Evolutionary conservation across 2,888 invertebrate genomes (phyloP).

Genomic region (Lordiphosa andalusiaca): DNA sequence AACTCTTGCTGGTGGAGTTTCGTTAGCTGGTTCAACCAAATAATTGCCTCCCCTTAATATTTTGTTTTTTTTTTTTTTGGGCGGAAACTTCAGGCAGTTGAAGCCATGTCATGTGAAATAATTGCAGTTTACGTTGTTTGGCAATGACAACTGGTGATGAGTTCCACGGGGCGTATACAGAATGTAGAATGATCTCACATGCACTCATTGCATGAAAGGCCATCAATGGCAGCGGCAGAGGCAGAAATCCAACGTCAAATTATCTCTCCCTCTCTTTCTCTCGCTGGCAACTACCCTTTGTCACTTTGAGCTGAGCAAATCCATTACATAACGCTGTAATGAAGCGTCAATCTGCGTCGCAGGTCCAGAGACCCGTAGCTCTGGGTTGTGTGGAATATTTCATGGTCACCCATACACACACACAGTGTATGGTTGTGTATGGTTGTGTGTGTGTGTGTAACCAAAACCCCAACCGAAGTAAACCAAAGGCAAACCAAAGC

Average conservation of each 20-base stretch:
- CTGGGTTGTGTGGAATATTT: constrained; percentile 69
- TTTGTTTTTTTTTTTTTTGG: constrained; percentile 34
- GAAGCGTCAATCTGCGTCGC: constrained; percentile 71
- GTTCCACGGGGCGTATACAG: constrained; percentile 64
- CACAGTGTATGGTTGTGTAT: not conserved
- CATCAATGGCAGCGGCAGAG: constrained; percentile 9
- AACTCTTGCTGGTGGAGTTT: constrained; percentile 27
- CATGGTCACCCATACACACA: constrained; percentile 60
- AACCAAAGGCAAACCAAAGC: constrained; percentile 18
- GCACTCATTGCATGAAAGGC: constrained; percentile 63
- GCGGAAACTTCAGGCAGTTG: constrained; percentile 30
- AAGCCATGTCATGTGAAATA: constrained; percentile 70
- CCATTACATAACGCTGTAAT: constrained; percentile 50
- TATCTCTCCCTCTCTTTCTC: constrained; percentile 35
- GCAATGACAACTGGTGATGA: constrained; percentile 48
- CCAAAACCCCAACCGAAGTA: constrained; percentile 37
- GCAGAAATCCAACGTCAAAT: constrained; percentile 43
- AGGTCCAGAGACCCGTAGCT: constrained; percentile 48
- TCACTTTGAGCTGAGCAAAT: constrained; percentile 38
- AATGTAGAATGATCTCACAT: constrained; percentile 71
- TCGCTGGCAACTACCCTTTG: constrained; percentile 22
- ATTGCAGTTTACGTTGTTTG: constrained; percentile 66
- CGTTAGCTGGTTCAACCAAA: not conserved
- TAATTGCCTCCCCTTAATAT: not conserved
- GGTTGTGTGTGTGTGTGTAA: constrained; percentile 34